These are phyloP conservation scores for Selenia dentaria DNA, from an alignment of 2,888 invertebrate genomes.

Conservation along the genomic window DNA sequence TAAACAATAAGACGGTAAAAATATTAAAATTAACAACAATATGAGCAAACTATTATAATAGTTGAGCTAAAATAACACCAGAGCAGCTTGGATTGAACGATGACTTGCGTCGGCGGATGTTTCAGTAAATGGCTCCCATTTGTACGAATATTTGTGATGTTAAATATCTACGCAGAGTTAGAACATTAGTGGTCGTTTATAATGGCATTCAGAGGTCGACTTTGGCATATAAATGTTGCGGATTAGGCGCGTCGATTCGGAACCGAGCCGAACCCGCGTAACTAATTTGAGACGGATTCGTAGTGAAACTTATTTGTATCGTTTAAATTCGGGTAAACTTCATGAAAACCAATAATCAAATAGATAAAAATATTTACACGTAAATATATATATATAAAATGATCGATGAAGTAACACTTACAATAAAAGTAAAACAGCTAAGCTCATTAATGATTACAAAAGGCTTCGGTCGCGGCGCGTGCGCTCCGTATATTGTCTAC, in stretches of 20 bases:
- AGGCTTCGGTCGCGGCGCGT: constrained; percentile 71
- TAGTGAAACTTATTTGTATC: constrained; percentile 27
- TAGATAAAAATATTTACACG: constrained; percentile 80
- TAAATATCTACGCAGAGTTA: constrained; percentile 67
- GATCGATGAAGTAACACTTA: constrained; percentile 84
- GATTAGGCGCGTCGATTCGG: constrained; percentile 31
- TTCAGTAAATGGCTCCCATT: constrained; percentile 73
- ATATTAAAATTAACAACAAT: constrained; percentile 78
- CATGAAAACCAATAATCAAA: constrained; percentile 73
- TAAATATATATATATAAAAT: constrained; percentile 80
- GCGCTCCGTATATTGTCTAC: constrained; percentile 71
- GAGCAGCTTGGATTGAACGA: constrained; percentile 79
- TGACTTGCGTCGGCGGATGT: constrained; percentile 57
- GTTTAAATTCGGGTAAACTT: constrained; percentile 78
- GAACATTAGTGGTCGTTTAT: constrained; percentile 62
- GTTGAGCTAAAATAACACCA: constrained; percentile 80
- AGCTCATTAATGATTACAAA: constrained; percentile 83
- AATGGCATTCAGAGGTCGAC: constrained; percentile 78
- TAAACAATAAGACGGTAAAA: constrained; percentile 56
- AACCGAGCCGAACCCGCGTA: constrained; percentile 19
- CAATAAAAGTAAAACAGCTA: constrained; percentile 83
- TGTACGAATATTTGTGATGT: constrained; percentile 82
- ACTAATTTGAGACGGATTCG: constrained; percentile 39
- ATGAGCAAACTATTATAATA: constrained; percentile 79
- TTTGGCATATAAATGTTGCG: constrained; percentile 78